Conservation (phyloP, 1,140 invertebrate genomes). For the Eriocheir sinensis region DNA sequence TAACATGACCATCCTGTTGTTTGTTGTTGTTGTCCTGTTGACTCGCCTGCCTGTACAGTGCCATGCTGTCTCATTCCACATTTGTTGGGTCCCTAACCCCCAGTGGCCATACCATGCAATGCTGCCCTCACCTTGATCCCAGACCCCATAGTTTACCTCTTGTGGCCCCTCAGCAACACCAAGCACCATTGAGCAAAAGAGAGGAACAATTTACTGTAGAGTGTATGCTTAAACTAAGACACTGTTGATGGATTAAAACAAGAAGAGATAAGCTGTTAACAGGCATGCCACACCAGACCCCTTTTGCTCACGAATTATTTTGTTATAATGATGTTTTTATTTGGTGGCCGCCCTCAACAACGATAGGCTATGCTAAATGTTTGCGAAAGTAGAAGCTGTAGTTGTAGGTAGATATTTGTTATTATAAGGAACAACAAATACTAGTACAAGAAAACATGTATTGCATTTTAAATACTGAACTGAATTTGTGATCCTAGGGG, state of each 20-base stretch:
- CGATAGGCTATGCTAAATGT: slow-evolving; percentile 72
- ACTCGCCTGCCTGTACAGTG: slow-evolving; percentile 65
- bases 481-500: slow-evolving; percentile 45
- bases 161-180: slow-evolving; percentile 44
- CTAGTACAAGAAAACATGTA: slow-evolving; percentile 70
- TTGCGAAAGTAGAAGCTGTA: slow-evolving; percentile 70
- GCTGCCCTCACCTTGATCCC: slow-evolving; percentile 65
- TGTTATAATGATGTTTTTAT: slow-evolving; percentile 3
- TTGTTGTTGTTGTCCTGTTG: slow-evolving; percentile 46
- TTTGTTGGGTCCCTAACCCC: slow-evolving; percentile 57
- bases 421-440: slow-evolving; percentile 69
- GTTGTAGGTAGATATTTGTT: slow-evolving; percentile 69
- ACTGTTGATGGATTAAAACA: slow-evolving; percentile 8
- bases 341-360: slow-evolving; percentile 65
- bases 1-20: slow-evolving; percentile 43
- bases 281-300: slow-evolving; percentile 60
- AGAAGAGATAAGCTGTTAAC: slow-evolving; percentile 19
- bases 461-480: slow-evolving; percentile 60
- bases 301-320: slow-evolving; percentile 61
- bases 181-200: slow-evolving; percentile 42
- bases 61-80: slow-evolving; percentile 70
- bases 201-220: slow-evolving; percentile 20
- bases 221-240: background rate
- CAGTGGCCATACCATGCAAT: slow-evolving; percentile 65
- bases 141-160: slow-evolving; percentile 60